Base-by-base conservation (phyloP, 2,113 vertebrate species). In the Scopus umbretta region DNA sequence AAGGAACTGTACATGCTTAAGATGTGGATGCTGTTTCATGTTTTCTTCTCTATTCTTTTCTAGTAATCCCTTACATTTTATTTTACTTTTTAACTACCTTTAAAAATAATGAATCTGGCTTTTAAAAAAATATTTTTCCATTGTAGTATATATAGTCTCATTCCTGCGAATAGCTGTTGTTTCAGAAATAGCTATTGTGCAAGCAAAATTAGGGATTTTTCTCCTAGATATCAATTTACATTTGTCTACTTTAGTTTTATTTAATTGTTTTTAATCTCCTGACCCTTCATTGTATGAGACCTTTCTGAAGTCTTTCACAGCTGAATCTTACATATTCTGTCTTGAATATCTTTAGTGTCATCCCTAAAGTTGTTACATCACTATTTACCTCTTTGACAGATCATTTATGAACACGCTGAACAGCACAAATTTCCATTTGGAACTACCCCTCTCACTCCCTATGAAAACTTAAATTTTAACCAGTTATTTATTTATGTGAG, bases 401-500 rank as follows among this genome's bases (percentile, higher is more conserved):
- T 42, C 10, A n/a, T 70, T 87, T 91, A 89, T 59, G 47, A 87
- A 61, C 12, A 67, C 7, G 11, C 11, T 75, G 47, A 91, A 43
- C 13, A 73, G 11, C 14, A 61, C 53, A 68, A 92, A 81, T 27
- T 52, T 80, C 81, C 70, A n/a, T 67, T 75, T 85, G 56, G 56
- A 68, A 93, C 66, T 91, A 67, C 8, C 16, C 26, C 23, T 50
- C 74, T 92, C 21, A 47, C 10, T 75, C 8, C 34, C 23, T 71
- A 47, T 52, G 80, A 75, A 86, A 92, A 91, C 22, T 53, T 65
- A 59, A 34, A 58, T 70, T 90, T 88, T 83, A 88, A 73, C 6
- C 23, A 72, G 29, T 92, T 94, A 72, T 92, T 79, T 92, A 43
- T 75, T 62, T 90, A 6, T 18, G n/a, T 38, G 25, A 94, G 55